Evolutionary conservation across 2,888 invertebrate species (phyloP), one percentile per base, ranked within the genome.

Genomic region (Rhorus exstirpatorius): DNA sequence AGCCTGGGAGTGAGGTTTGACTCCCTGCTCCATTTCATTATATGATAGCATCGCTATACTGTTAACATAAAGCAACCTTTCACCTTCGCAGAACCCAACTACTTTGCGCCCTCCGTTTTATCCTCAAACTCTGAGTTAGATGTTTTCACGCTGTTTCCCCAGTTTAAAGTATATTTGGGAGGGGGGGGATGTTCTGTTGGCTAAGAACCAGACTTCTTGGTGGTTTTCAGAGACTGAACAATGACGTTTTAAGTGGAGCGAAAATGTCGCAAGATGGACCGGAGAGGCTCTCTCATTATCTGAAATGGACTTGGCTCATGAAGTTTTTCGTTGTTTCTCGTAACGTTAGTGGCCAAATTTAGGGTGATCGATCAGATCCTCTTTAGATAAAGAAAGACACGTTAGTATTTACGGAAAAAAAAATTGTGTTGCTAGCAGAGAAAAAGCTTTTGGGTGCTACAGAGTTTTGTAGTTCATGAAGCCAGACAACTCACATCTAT

Each of bases 1-100:
- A 51, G 24, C 38, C 21, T 12, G 24, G 35, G 38, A 63, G 65
- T 44, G 67, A 86, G 85, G 85, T n/a, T 83, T 86, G 86, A 87
- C 86, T 87, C 81, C 67, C 87, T 86, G 87, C 87, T 88, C n/a
- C 87, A 88, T 87, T 88, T 87, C 84, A 84, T 84, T 88, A 88
- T 79, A 75, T 68, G 65, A 70, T 24, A 83, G 65, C 72, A 41
- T 53, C 44, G 21, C 21, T n/a, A n/a, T 17, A 19, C 51, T 53
- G 51, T 49, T 51, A 41, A 67, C 51, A 79, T 74, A 79, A 68
- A 61, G 31, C 67, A 60, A 26, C 60, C 72, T 74, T 71, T 31
- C 21, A 44, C 65, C 38, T 24, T 55, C 38, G 17, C 41, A 41
- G 49, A 46, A n/a, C 26, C 17, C 35, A 51, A 21, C 12, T 17